Evolutionary conservation across 2,797 vertebrate species (phyloP).

Genomic region (Hyperoplus immaculatus): DNA sequence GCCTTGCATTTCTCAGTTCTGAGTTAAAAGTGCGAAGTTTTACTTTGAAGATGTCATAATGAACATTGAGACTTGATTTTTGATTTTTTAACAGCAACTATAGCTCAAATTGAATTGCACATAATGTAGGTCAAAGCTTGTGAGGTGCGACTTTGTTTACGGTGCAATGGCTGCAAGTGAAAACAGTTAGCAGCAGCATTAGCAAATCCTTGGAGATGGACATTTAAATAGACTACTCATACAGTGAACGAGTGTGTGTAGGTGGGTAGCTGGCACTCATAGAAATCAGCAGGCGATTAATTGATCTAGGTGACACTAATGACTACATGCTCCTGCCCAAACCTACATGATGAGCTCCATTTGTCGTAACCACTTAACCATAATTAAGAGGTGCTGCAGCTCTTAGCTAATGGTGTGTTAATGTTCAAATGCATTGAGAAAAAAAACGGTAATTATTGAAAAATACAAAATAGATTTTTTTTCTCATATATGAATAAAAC

Average conservation of each 20-base stretch:
- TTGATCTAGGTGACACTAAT: conserved; percentile 18
- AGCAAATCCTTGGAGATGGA: not conserved
- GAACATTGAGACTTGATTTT: too few species aligned
- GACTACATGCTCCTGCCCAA: conserved; percentile 10
- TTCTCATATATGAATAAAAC: too few species aligned
- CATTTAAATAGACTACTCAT: not conserved
- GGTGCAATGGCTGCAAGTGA: not conserved
- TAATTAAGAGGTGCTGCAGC: not conserved
- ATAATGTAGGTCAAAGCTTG: not conserved
- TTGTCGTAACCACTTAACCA: conserved; percentile 18
- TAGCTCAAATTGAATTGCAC: not conserved
- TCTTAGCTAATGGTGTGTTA: conserved; percentile 1
- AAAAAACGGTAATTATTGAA: too few species aligned
- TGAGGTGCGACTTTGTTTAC: conserved; percentile 15
- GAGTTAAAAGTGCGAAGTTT: too few species aligned
- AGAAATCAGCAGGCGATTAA: conserved; percentile 27
- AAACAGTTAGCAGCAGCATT: not conserved
- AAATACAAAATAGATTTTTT: too few species aligned
- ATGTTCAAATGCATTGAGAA: not conserved
- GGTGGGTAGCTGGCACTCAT: conserved; percentile 13
- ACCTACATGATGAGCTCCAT: conserved; percentile 5
- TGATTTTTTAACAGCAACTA: not conserved
- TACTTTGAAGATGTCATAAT: too few species aligned
- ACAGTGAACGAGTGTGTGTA: conserved; percentile 3
- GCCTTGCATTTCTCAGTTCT: too few species aligned